These are phyloP conservation scores for Ptyas mucosa DNA, from an alignment of 2,113 vertebrate genomes.

Conservation along the genomic window DNA sequence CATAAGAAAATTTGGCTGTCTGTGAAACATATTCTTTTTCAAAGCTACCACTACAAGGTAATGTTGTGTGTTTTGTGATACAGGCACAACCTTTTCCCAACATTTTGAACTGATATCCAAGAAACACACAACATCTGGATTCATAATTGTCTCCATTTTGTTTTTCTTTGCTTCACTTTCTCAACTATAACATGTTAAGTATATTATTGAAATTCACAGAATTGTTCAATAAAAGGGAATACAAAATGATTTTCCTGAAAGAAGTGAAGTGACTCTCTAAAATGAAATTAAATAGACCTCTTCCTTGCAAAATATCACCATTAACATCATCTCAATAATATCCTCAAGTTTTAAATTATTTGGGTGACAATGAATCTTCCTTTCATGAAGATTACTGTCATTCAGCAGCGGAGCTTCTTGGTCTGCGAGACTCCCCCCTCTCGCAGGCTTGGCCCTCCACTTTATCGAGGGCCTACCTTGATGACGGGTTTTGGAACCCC, in stretches of 20 bases:
- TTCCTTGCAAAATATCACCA: neutral
- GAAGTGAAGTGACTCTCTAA: neutral
- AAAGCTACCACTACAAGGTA: neutral
- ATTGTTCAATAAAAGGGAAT: neutral
- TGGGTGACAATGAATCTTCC: neutral
- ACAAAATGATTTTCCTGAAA: neutral
- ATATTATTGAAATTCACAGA: neutral
- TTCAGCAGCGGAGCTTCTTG: too few relatives aligned
- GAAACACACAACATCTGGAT: neutral
- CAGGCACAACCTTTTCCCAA: neutral
- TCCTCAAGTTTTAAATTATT: neutral
- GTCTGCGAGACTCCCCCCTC: too few relatives aligned
- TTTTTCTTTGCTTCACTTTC: neutral
- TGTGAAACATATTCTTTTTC: neutral
- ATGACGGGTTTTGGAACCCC: too few relatives aligned
- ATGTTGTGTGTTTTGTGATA: neutral
- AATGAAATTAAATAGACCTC: neutral
- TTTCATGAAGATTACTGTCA: neutral
- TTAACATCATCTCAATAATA: neutral
- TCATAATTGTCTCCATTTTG: neutral
- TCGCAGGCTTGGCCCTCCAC: too few relatives aligned
- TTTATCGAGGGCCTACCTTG: too few relatives aligned
- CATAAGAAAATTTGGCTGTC: neutral
- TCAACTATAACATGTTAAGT: neutral
- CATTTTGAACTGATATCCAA: neutral